Percentiles rank a stretch among this genome's conserved stretches.
These are phyloP conservation scores for Drosophila acutilabella DNA, from an alignment of 2,888 invertebrate species.

Conservation along the genomic window DNA sequence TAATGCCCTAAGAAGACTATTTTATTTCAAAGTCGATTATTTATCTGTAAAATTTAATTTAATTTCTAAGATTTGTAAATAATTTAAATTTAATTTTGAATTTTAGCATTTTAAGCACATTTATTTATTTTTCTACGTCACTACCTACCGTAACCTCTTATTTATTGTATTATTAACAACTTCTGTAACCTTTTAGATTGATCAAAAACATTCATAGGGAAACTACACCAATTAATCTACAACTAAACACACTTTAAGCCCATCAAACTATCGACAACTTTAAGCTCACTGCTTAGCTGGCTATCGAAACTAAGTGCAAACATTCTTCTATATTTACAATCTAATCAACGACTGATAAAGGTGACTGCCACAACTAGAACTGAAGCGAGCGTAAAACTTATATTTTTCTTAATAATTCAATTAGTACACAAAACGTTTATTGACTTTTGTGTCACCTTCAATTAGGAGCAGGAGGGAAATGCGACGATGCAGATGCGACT, in stretches of 20 bases:
- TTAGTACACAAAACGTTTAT: conserved; percentile 59
- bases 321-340: conserved; percentile 3
- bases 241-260: neutral
- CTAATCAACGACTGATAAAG: conserved; percentile 36
- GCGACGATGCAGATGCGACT: conserved; percentile 30
- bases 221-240: neutral
- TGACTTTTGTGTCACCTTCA: conserved; percentile 37
- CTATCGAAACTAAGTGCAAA: neutral
- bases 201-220: neutral
- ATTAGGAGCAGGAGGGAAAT: conserved; percentile 13
- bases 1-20: no score
- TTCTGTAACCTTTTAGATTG: no score
- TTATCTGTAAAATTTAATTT: no score
- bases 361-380: neutral
- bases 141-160: no score
- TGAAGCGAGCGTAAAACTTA: neutral
- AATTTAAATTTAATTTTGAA: no score
- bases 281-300: neutral
- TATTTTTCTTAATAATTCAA: conserved; percentile 54
- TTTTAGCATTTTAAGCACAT: no score
- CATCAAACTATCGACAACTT: conserved; percentile 2
- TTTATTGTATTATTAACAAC: no score
- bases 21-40: no score
- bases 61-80: no score
- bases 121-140: no score